Evolutionary conservation across 1,140 invertebrate genomes (phyloP).

Genomic region (Drosophila suzukii): DNA sequence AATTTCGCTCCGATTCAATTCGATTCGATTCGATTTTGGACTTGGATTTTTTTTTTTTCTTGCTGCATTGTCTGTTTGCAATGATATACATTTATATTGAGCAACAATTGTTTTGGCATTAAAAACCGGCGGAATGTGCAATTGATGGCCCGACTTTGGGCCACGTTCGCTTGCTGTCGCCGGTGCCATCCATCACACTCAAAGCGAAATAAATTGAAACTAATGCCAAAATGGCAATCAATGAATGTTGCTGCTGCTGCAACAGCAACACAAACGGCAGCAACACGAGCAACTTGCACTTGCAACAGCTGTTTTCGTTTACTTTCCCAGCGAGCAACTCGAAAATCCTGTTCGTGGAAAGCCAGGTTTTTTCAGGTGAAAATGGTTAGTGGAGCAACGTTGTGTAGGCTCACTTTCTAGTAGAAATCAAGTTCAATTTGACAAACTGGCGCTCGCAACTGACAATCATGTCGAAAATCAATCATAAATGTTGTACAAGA

Average conservation of each 20-base stretch:
- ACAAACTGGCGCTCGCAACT: not conserved
- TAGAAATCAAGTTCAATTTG: slow-evolving; percentile 13
- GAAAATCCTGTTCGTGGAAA: slow-evolving; percentile 70
- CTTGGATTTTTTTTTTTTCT: slow-evolving; percentile 9
- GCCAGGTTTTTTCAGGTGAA: slow-evolving; percentile 36
- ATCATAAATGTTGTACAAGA: not conserved
- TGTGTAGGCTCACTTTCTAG: slow-evolving; percentile 25
- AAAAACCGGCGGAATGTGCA: slow-evolving; percentile 41
- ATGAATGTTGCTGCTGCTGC: slow-evolving; percentile 47
- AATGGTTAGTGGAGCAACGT: slow-evolving; percentile 45
- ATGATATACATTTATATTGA: slow-evolving; percentile 59
- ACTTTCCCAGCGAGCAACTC: slow-evolving; percentile 51
- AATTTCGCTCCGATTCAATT: slow-evolving; percentile 40
- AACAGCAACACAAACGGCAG: not conserved
- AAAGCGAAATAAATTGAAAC: slow-evolving; percentile 77
- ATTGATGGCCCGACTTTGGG: slow-evolving; percentile 32
- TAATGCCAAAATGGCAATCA: slow-evolving; percentile 75
- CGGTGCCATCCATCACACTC: slow-evolving; percentile 73
- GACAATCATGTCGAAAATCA: not conserved
- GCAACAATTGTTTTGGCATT: slow-evolving; percentile 78
- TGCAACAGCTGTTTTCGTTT: slow-evolving; percentile 63
- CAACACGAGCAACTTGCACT: slow-evolving; percentile 25
- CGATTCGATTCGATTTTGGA: slow-evolving; percentile 19
- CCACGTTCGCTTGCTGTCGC: slow-evolving; percentile 57
- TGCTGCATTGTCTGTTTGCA: slow-evolving; percentile 25